Percentiles rank a stretch among this genome's conserved stretches.
These are phyloP conservation scores for Agriopis leucophaearia DNA, from an alignment of 2,888 invertebrate genomes.

Conservation along the genomic window DNA sequence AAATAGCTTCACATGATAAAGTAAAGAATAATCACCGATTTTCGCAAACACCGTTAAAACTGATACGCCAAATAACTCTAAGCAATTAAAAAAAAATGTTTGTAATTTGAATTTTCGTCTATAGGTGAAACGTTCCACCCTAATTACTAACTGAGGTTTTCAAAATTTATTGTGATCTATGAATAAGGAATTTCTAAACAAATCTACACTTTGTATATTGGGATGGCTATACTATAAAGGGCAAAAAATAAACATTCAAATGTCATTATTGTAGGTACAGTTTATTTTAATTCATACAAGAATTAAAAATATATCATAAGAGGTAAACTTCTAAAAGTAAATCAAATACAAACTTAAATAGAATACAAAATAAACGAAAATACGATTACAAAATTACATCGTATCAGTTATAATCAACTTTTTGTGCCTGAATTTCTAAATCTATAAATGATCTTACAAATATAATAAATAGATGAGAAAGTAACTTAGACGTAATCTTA, in stretches of 20 bases:
- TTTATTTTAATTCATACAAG: conserved; percentile 41
- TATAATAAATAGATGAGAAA: conserved; percentile 36
- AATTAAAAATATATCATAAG: conserved; percentile 2
- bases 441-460: conserved; percentile 26
- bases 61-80: too few species aligned
- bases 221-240: not conserved
- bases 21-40: too few species aligned
- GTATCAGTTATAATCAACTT: conserved; percentile 7
- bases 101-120: too few species aligned
- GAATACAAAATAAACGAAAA: not conserved
- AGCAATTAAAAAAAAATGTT: too few species aligned
- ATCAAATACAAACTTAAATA: not conserved
- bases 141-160: too few species aligned
- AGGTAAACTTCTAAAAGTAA: conserved; percentile 16
- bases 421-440: conserved; percentile 27
- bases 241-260: not conserved
- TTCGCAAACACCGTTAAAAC: too few species aligned
- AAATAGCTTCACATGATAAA: too few species aligned
- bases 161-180: too few species aligned
- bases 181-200: too few species aligned
- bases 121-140: too few species aligned
- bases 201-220: not conserved
- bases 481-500: conserved; percentile 69
- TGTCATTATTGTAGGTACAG: conserved; percentile 42
- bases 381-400: conserved; percentile 6